These are phyloP conservation scores for Lasioglossum marginatum DNA, from an alignment of 2,888 invertebrate species.

Conservation along the genomic window DNA sequence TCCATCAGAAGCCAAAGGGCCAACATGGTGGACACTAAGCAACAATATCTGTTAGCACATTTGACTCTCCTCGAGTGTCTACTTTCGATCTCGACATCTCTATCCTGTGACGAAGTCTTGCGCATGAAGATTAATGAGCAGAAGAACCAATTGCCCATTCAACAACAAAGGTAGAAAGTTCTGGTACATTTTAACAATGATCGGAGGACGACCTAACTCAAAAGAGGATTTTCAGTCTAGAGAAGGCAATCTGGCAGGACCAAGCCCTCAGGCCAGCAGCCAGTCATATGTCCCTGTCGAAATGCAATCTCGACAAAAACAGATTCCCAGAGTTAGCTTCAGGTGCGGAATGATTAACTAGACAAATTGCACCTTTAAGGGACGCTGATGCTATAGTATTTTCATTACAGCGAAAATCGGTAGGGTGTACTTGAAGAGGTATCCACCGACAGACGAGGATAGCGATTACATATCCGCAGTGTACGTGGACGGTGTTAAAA, in stretches of 20 bases:
- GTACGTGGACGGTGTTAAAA: conserved; percentile 81
- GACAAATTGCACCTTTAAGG: not conserved
- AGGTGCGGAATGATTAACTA: conserved; percentile 69
- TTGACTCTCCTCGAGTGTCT: conserved; percentile 84
- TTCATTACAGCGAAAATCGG: conserved; percentile 66
- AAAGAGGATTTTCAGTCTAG: conserved; percentile 67
- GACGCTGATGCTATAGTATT: not conserved
- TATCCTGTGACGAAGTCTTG: conserved; percentile 81
- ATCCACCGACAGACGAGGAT: conserved; percentile 79
- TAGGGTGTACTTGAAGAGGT: conserved; percentile 81
- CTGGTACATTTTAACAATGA: not conserved
- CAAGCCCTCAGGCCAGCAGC: conserved; percentile 79
- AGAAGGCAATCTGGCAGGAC: conserved; percentile 83
- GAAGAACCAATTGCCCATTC: conserved; percentile 73
- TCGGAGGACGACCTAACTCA: not conserved
- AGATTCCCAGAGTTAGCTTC: conserved; percentile 82
- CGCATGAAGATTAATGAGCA: conserved; percentile 72
- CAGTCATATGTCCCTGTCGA: conserved; percentile 56
- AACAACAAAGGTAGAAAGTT: conserved; percentile 79
- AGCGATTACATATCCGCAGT: conserved; percentile 85
- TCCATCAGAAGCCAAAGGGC: conserved; percentile 72
- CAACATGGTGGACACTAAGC: conserved; percentile 80
- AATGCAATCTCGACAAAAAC: conserved; percentile 79
- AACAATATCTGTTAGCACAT: conserved; percentile 85
- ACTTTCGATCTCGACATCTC: conserved; percentile 79